Base-by-base conservation (phyloP, 2,113 vertebrate genomes). In the Morphnarchus princeps region DNA sequence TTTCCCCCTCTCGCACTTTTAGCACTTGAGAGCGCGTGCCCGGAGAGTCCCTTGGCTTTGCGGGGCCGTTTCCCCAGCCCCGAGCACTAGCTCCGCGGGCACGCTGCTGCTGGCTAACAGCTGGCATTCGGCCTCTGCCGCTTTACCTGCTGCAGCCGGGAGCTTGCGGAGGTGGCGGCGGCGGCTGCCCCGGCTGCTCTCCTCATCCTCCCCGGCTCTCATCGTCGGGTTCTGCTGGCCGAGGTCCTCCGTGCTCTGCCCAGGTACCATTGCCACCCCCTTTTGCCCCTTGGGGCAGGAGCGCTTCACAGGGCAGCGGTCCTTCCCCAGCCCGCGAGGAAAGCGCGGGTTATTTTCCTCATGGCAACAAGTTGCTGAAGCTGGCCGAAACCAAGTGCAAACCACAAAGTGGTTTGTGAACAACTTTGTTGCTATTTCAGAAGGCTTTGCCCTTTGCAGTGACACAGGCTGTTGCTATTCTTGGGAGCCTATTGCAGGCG, bases 381-480 rank as follows among this genome's bases (percentile, higher is more conserved):
- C 93, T 26, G 82, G 45, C 61, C 55, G 80, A 78, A 97, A 95
- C 82, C 95, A 96, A 97, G 40, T 2, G 96, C 93, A 95, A 96
- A 94, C 96, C 96, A 55, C 95, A 55, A 90, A 97, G 97, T 97
- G 97, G 96, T 94, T 97, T 89, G 96, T 89, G 96, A 97, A 95
- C 93, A 98, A 98, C 98, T 98, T 98, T 97, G 98, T 97, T 98
- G 97, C 98, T 97, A 97, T 98, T 98, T 97, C 98, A 95, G 97
- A 98, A 97, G 97, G 98, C 97, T 98, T 98, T 98, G 98, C 98
- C 98, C 98, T 98, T 97, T 96, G 77, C 96, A 42, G 98, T 97
- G 98, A 98, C 98, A 98, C 97, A 95, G 96, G 90, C 98, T 97
- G 98, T 97, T 98, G 98, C 98, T 98, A 98, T 98, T 98, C 98